Percentiles rank a stretch among this genome's conserved stretches.
phyloP scores from a whole-genome alignment of 2,888 invertebrate species.

The Drosophila paranaensis region DNA sequence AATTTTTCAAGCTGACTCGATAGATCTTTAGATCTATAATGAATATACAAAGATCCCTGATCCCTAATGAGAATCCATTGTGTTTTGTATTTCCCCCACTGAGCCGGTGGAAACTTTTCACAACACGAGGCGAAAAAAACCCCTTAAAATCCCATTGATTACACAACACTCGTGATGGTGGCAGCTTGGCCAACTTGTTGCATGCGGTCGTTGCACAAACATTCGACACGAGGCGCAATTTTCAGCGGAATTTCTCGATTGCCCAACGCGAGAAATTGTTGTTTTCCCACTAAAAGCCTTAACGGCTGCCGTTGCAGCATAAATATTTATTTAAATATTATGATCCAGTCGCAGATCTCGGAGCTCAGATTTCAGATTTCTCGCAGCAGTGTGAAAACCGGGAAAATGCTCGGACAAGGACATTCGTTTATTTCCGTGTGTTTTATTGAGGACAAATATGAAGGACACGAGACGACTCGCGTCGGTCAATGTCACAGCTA shows the following conservation, averaged over 20 bases:
- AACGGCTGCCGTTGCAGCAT: constrained; percentile 61
- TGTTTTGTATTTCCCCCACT: constrained; percentile 9
- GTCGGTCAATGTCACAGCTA: constrained; percentile 28
- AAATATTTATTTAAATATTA: constrained; percentile 74
- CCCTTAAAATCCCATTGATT: constrained; percentile 30
- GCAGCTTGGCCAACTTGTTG: constrained; percentile 52
- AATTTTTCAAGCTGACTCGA: not conserved
- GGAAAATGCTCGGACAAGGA: constrained; percentile 42
- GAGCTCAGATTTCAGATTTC: constrained; percentile 4
- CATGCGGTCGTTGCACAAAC: constrained; percentile 46
- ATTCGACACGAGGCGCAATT: constrained; percentile 15
- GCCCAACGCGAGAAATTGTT: constrained; percentile 10
- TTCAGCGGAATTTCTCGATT: constrained; percentile 57
- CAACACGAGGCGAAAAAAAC: not conserved
- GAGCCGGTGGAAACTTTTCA: not conserved
- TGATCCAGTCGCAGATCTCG: constrained; percentile 64
- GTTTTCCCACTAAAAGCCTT: constrained; percentile 73
- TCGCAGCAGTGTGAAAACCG: constrained; percentile 70
- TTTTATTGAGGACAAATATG: constrained; percentile 29
- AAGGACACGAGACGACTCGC: constrained; percentile 42
- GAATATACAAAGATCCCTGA: not conserved
- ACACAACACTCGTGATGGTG: constrained; percentile 29
- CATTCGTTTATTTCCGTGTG: constrained; percentile 14
- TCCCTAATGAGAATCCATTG: not conserved
- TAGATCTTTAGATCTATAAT: not conserved